Conservation (phyloP, 2,888 invertebrate species). For the Cosmia pyralina region DNA sequence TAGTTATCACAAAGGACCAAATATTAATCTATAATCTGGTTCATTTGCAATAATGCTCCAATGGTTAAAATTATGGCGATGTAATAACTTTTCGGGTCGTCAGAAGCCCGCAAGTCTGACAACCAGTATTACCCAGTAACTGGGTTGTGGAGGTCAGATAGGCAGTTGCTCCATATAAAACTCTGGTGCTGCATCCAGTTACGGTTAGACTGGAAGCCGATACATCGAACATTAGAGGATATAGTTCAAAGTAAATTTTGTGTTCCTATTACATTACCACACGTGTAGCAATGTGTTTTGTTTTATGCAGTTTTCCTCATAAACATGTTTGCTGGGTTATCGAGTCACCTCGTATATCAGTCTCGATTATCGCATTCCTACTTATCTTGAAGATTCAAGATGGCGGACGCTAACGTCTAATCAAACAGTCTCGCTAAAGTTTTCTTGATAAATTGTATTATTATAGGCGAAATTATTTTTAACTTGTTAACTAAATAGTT, state of each 20-base stretch:
- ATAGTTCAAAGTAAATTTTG: not conserved
- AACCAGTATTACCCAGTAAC: too few relatives aligned
- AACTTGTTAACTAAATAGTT: not conserved
- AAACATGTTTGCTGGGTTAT: constrained; percentile 62
- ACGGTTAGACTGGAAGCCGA: too few relatives aligned
- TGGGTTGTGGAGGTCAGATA: too few relatives aligned
- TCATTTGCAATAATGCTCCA: not conserved
- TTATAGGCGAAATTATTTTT: not conserved
- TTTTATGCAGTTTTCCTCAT: constrained; percentile 45
- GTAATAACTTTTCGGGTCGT: too few relatives aligned
- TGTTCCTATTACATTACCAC: constrained; percentile 28
- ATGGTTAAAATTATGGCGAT: not conserved
- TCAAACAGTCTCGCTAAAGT: constrained; percentile 5
- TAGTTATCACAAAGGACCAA: too few relatives aligned
- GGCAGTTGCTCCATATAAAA: too few relatives aligned
- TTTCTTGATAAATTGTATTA: constrained; percentile 5
- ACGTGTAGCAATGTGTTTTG: constrained; percentile 18
- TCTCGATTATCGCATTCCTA: constrained; percentile 53
- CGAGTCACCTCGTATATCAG: constrained; percentile 60
- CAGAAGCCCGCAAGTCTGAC: too few relatives aligned
- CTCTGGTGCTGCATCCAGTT: too few relatives aligned
- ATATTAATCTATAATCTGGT: too few relatives aligned
- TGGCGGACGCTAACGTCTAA: constrained; percentile 48
- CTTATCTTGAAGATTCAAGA: constrained; percentile 60
- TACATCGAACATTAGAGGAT: not conserved